phyloP scores from a whole-genome alignment of 2,797 vertebrate genomes.

The Artibeus jamaicensis region DNA sequence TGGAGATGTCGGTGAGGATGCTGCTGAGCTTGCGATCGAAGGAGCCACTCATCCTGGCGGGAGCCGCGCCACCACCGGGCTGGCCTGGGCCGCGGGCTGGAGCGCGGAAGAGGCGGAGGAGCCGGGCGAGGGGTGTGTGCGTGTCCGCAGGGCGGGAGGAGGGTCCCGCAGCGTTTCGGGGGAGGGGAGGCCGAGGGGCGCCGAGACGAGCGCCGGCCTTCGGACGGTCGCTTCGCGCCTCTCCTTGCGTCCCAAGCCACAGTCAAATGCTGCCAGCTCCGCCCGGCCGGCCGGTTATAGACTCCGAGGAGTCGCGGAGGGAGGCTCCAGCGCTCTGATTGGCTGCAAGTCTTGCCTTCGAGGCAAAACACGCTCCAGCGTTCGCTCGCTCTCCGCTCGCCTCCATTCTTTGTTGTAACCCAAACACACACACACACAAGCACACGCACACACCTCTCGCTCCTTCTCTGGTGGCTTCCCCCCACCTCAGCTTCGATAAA shows the following conservation, averaged over 20 bases:
- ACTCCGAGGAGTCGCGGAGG: constrained; percentile 90
- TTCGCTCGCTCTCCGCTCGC: constrained; percentile 35
- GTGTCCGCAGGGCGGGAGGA: constrained; percentile 18
- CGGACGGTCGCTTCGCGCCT: constrained; percentile 64
- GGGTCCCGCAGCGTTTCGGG: constrained; percentile 20
- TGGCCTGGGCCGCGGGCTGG: constrained; percentile 23
- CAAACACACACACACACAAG: constrained; percentile 43
- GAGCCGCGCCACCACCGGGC: constrained; percentile 52
- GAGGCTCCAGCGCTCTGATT: constrained; percentile 92
- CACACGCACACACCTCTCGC: background rate
- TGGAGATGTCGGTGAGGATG: constrained; percentile 95
- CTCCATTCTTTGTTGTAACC: constrained; percentile 73
- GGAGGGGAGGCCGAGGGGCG: constrained; percentile 54
- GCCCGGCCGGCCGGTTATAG: constrained; percentile 88
- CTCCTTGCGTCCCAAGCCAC: constrained; percentile 81
- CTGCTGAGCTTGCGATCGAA: constrained; percentile 96
- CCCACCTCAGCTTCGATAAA: background rate
- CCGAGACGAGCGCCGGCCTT: constrained; percentile 57
- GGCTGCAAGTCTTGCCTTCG: constrained; percentile 89
- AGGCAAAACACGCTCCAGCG: constrained; percentile 84
- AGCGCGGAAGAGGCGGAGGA: background rate
- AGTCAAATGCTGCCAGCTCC: constrained; percentile 79
- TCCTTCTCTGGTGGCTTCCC: background rate
- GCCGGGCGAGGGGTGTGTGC: constrained; percentile 10
- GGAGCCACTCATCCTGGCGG: constrained; percentile 88